Evolutionary conservation across 2,113 vertebrate genomes (phyloP), one percentile per base, ranked within the genome.

Genomic region (Empidonax alnorum): DNA sequence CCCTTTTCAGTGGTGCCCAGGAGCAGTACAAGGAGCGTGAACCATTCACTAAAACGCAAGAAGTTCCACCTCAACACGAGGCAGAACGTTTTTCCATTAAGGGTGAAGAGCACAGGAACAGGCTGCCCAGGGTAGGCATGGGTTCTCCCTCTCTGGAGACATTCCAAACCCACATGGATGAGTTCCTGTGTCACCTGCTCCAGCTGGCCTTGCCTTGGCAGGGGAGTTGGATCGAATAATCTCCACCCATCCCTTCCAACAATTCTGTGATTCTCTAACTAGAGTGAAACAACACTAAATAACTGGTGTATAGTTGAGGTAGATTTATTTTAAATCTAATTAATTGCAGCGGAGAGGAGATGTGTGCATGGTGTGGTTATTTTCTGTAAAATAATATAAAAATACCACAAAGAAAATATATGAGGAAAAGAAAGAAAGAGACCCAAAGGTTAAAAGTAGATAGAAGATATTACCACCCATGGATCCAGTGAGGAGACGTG

Each of bases 331-430:
- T 62, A 53, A 76, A 62, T 21, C 47, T 22, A 33, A 41, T 82
- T n/a, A 46, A 18, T 35, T 47, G 47, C n/a, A 31, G n/a, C 8
- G 8, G 28, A 47, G 33, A n/a, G 39, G 39, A 39, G 39, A 39
- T 39, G 35, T 14, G 5, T 4, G 10, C 30, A 5, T 0, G 0
- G 20, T 47, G 53, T 89, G 14, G 37, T 35, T 53, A 2, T 62
- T 75, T 53, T 41, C 55, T 62, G 4, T 55, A 2, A 2, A 76
- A 55, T 41, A 41, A 39, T 76, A 14, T 31, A 10, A 61, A 61
- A 47, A 7, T 31, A 55, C 7, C 20, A 47, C 0, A 0, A 33
- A 67, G 21, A 39, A 52, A 68, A 55, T 35, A 22, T 0, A 0
- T 22, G 46, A 39, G 15, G 22, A 27, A 50, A 44, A 46, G 37